Conservation (phyloP, 2,888 invertebrate species). For the Drosophila barbarae region DNA sequence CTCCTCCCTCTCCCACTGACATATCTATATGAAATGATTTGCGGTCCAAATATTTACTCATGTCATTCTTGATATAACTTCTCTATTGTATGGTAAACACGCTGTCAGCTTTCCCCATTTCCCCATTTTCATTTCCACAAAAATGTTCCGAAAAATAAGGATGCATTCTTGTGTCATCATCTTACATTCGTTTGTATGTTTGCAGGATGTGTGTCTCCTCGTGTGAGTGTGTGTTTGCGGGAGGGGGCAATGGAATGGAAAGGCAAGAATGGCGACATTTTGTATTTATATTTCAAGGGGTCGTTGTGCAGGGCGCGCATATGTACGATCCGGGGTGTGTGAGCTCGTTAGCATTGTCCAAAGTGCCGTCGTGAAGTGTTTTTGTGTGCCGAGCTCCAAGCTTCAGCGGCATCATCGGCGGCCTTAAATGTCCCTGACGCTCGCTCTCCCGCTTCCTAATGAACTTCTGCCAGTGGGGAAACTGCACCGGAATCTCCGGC, state of each 20-base stretch:
- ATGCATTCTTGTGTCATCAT: conserved; percentile 16
- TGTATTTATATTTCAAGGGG: conserved; percentile 49
- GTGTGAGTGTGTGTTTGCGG: neutral
- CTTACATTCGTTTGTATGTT: neutral
- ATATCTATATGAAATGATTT: conserved; percentile 20
- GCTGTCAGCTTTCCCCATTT: conserved; percentile 18
- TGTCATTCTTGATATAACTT: conserved; percentile 25
- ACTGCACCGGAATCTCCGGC: neutral
- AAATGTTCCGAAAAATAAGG: conserved; percentile 2
- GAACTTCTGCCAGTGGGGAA: conserved; percentile 31
- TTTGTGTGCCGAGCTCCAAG: conserved; percentile 46
- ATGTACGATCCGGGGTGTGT: conserved; percentile 23
- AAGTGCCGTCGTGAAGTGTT: conserved; percentile 53
- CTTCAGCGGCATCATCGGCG: conserved; percentile 8
- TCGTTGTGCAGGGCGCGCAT: conserved; percentile 6
- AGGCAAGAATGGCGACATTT: conserved; percentile 41
- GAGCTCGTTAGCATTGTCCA: conserved; percentile 65
- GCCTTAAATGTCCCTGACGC: conserved; percentile 32
- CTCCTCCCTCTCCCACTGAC: neutral
- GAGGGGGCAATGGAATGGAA: conserved; percentile 1
- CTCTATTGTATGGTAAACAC: conserved; percentile 32
- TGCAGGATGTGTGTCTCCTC: conserved; percentile 7
- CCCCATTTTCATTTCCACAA: conserved; percentile 8
- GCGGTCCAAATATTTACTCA: conserved; percentile 33
- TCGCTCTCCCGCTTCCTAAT: conserved; percentile 10